Evolutionary conservation across 2,888 invertebrate species (phyloP), one percentile per base, ranked within the genome.

Genomic region (Embidobia sp.): DNA sequence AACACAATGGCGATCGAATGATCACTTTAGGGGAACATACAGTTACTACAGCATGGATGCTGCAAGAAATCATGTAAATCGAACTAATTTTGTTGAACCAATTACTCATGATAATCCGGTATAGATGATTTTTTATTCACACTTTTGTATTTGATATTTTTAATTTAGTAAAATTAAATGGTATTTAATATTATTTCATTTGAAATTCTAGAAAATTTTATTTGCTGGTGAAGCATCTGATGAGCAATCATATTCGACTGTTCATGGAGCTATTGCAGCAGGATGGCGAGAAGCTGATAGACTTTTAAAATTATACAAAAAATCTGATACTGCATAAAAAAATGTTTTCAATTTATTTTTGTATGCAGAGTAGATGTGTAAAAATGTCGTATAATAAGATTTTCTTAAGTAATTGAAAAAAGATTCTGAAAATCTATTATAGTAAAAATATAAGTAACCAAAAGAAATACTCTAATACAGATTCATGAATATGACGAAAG

Each of bases 261-360:
- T 93, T 0, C 94, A 95, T 79, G 95, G 95, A 0, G 95, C 95
- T 0, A 88, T 94, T 0, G 93, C 93, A 80, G 90, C 93, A 6
- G 95, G 95, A 0, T 93, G 92, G 88, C 91, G 94, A 18, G 95
- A 95, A 84, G 95, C 95, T 0, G 90, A 93, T 7, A 90, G 94
- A 78, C 83, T 94, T 11, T 78, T 87, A n/a, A 78, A 82, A 22
- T 22, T 22, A 6, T 22, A 22, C 6, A 3, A 22, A 22, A 22
- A 22, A n/a, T n/a, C n/a, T n/a, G n/a, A n/a, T n/a, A n/a, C n/a
- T n/a, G n/a, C n/a, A n/a, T n/a, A n/a, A n/a, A n/a, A n/a, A n/a
- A n/a, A n/a, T n/a, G n/a, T n/a, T n/a, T n/a, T n/a, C n/a, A n/a
- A n/a, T n/a, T n/a, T n/a, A n/a, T n/a, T n/a, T n/a, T n/a, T n/a